Evolutionary conservation across 2,113 vertebrate genomes (phyloP), one percentile per base, ranked within the genome.

Genomic region (Dipodomys spectabilis): DNA sequence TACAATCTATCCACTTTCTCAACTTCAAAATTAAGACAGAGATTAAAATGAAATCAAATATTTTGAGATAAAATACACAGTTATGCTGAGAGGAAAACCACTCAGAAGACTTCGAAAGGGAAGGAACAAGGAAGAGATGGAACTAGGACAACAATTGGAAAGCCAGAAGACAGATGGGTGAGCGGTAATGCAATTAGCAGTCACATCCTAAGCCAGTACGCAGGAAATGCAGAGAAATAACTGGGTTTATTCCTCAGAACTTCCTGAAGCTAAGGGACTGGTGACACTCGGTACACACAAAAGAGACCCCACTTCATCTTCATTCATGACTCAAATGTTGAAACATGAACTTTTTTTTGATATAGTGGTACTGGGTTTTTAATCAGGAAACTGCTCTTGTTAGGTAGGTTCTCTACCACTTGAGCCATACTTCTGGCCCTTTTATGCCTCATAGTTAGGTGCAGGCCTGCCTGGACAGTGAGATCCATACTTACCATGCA

Each of bases 21-120:
- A 92, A 74, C 65, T 88, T 64, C 80, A 22, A 96, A 39, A 90
- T 71, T 9, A 86, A 92, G 79, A 87, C 30, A 62, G 65, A 91
- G 12, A 90, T 72, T 93, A 81, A 79, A 80, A 64, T 88, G 10
- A 83, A 90, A 53, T 57, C 12, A 57, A 57, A 18, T 57, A 57
- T 8, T 86, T 68, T 35, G 28, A 20, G 25, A 77, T 82, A 71
- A 88, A 92, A n/a, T 69, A n/a, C 35, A 73, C 53, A 45, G 19
- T 57, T 78, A 78, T 73, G 22, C 7, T 82, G 44, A 39, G 18
- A 68, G 27, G 83, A 82, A 65, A 28, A 1, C 15, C 19, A 68
- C 9, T 65, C 13, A 57, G 6, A 67, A 25, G 16, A 64, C 12
- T 44, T 5, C 28, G 53, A 57, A 84, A 85, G 10, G 28, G 64